A percentile compares a stretch with the other conserved stretches of the same genome.
These are phyloP conservation scores for Zygogramma bicolorata DNA, from an alignment of 2,888 invertebrate species.

Conservation along the genomic window DNA sequence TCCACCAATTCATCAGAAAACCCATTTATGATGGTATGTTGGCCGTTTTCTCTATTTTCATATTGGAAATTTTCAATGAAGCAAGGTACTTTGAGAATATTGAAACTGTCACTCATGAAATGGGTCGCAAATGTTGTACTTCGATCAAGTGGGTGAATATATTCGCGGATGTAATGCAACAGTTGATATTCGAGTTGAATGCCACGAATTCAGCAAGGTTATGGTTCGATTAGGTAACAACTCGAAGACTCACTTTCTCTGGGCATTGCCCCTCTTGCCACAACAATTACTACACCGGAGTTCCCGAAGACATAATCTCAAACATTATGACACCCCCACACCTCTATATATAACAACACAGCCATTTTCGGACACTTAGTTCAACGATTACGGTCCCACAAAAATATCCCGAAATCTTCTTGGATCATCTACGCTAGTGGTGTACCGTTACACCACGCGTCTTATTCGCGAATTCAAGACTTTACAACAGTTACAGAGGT, in stretches of 20 bases:
- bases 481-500: neutral
- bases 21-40: too few species aligned
- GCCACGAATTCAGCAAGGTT: slow-evolving; percentile 39
- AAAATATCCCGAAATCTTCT: neutral
- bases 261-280: slow-evolving; percentile 55
- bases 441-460: slow-evolving; percentile 1
- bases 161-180: neutral
- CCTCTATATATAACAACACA: slow-evolving; percentile 39
- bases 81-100: too few species aligned
- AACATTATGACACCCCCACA: slow-evolving; percentile 36
- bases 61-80: too few species aligned
- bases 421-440: slow-evolving; percentile 3
- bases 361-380: slow-evolving; percentile 4
- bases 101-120: neutral
- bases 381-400: neutral
- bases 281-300: slow-evolving; percentile 50
- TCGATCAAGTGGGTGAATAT: neutral
- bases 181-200: slow-evolving; percentile 30
- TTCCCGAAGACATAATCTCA: slow-evolving; percentile 38
- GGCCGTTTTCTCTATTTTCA: too few species aligned
- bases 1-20: too few species aligned
- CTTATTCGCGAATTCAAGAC: slow-evolving; percentile 10
- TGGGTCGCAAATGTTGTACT: neutral
- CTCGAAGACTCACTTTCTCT: slow-evolving; percentile 64
- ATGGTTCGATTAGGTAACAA: slow-evolving; percentile 26